phyloP scores from a whole-genome alignment of 2,888 invertebrate genomes.

The Pogonocherus hispidulus region DNA sequence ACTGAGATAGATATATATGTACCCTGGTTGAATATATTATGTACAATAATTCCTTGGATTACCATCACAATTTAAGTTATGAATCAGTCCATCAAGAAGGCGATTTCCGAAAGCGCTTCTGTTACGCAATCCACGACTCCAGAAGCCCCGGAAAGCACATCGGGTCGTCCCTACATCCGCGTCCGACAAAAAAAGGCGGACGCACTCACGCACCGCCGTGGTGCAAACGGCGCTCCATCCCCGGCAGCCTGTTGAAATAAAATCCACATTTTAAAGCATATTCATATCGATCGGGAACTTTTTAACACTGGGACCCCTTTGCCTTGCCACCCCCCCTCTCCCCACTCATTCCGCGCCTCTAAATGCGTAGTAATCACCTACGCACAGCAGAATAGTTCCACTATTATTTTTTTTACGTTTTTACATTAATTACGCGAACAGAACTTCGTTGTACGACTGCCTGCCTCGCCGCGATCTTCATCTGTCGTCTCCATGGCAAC shows the following conservation, averaged over 20 bases:
- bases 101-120: too few species aligned
- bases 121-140: too few species aligned
- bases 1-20: too few species aligned
- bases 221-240: constrained; percentile 59
- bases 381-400: constrained; percentile 57
- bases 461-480: constrained; percentile 50
- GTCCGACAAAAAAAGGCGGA: neutral
- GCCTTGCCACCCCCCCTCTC: constrained; percentile 54
- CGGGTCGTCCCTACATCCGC: neutral
- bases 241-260: constrained; percentile 72
- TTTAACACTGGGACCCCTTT: constrained; percentile 71
- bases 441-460: constrained; percentile 50
- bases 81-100: too few species aligned
- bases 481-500: constrained; percentile 55
- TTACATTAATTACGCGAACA: constrained; percentile 53
- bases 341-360: constrained; percentile 57
- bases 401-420: constrained; percentile 56
- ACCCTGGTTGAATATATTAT: too few species aligned
- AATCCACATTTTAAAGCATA: constrained; percentile 77
- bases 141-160: neutral
- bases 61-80: too few species aligned
- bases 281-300: constrained; percentile 76
- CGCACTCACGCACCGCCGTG: constrained; percentile 42
- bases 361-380: constrained; percentile 61
- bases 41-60: too few species aligned